These are phyloP conservation scores for Orius insidiosus DNA, from an alignment of 1,140 invertebrate genomes.

Conservation along the genomic window DNA sequence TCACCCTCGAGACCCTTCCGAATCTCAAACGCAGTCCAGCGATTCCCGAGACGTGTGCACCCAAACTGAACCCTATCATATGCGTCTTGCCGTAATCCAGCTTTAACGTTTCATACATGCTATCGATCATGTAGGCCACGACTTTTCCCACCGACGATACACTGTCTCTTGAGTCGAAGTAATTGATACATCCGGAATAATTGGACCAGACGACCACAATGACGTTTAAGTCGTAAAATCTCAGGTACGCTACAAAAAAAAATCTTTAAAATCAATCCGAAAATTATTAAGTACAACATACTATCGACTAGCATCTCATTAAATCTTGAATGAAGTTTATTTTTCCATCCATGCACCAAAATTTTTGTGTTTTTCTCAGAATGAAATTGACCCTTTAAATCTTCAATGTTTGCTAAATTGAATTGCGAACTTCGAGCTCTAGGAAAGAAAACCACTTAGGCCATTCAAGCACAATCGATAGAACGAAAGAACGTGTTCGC, in stretches of 20 bases:
- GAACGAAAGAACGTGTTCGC: no score
- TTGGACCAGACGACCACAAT: slow-evolving; percentile 35
- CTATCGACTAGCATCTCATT: no score
- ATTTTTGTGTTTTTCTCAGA: no score
- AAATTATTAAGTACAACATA: no score
- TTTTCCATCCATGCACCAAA: no score
- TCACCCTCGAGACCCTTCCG: slow-evolving; percentile 12
- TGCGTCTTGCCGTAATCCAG: slow-evolving; percentile 34
- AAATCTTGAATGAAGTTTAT: no score
- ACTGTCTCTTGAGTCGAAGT: slow-evolving; percentile 33
- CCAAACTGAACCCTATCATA: slow-evolving; percentile 49
- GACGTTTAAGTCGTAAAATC: slow-evolving; percentile 30
- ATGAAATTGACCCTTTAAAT: no score
- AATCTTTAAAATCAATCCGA: no score
- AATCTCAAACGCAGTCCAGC: slow-evolving; percentile 25
- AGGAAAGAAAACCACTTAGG: no score
- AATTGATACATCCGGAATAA: slow-evolving; percentile 22
- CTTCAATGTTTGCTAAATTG: no score
- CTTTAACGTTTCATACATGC: slow-evolving; percentile 29
- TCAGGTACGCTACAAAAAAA: slow-evolving; percentile 22
- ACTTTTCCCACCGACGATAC: slow-evolving; percentile 39
- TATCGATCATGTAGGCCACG: slow-evolving; percentile 39
- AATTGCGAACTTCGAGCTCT: no score
- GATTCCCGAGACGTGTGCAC: slow-evolving; percentile 41
- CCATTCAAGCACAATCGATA: no score